These are phyloP conservation scores for Megaleporinus macrocephalus DNA, from an alignment of 2,113 vertebrate species.

Conservation along the genomic window DNA sequence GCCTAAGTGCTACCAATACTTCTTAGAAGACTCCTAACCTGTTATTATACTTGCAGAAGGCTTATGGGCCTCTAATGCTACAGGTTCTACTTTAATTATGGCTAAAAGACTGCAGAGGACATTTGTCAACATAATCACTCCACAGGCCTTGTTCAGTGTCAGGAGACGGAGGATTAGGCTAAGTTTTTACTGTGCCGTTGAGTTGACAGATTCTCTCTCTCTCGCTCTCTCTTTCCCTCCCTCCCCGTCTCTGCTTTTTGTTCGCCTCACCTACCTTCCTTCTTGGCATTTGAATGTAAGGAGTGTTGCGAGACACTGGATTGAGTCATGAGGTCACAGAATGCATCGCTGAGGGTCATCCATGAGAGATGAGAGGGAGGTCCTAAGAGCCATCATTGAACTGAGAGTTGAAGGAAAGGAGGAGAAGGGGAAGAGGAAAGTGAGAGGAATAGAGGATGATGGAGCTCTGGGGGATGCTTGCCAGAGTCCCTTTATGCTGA, in stretches of 20 bases:
- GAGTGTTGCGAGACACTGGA: constrained; percentile 18
- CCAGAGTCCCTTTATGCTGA: constrained; percentile 29
- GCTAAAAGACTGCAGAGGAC: constrained; percentile 52
- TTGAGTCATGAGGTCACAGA: constrained; percentile 32
- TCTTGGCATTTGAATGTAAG: constrained; percentile 25
- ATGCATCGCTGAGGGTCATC: constrained; percentile 40
- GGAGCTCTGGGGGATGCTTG: constrained; percentile 2
- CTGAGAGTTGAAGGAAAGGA: constrained; percentile 25
- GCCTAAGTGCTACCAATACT: background rate
- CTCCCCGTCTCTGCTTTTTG: constrained; percentile 9
- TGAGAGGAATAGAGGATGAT: background rate
- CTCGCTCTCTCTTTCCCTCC: background rate
- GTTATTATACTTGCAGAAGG: constrained; percentile 33
- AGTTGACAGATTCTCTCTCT: constrained; percentile 17
- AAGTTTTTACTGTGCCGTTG: constrained; percentile 44
- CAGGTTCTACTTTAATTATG: constrained; percentile 41
- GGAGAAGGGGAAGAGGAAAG: background rate
- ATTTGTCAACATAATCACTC: constrained; percentile 54
- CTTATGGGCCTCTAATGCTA: constrained; percentile 30
- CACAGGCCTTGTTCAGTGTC: constrained; percentile 34
- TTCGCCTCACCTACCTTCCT: constrained; percentile 12
- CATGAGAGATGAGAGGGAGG: constrained; percentile 32
- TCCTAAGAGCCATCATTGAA: constrained; percentile 29
- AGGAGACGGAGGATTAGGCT: constrained; percentile 38
- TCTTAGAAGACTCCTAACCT: constrained; percentile 14